These are phyloP conservation scores for Elysia crispata DNA, from an alignment of 2,888 invertebrate species.

Conservation along the genomic window DNA sequence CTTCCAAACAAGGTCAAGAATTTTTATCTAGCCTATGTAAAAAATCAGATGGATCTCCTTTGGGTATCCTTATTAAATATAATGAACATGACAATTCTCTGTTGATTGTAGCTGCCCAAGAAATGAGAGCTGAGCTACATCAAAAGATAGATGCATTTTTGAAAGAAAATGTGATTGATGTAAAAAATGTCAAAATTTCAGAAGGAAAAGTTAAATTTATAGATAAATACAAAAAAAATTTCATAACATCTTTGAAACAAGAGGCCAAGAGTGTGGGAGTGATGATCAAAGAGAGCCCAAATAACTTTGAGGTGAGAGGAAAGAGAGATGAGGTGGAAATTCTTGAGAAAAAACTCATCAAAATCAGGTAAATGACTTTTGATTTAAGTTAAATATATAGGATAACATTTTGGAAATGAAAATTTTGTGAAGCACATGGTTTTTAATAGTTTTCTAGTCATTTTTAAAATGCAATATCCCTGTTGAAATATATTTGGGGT, in stretches of 20 bases:
- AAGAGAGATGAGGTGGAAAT: conserved; percentile 24
- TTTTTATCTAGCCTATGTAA: conserved; percentile 28
- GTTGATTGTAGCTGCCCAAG: conserved; percentile 2
- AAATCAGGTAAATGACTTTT: too few species aligned
- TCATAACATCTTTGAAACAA: conserved; percentile 5
- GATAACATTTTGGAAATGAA: too few species aligned
- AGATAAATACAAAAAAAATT: conserved; percentile 9
- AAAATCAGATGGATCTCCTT: conserved; percentile 20
- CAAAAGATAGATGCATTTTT: neutral
- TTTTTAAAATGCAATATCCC: too few species aligned
- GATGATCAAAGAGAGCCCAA: neutral
- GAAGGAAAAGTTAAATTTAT: conserved; percentile 29
- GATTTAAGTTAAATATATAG: too few species aligned
- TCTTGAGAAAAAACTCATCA: neutral
- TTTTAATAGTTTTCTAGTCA: too few species aligned
- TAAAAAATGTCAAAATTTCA: conserved; percentile 16
- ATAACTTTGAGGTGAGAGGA: conserved; percentile 12
- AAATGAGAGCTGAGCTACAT: neutral
- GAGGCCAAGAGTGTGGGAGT: conserved; percentile 17
- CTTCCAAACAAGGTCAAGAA: conserved; percentile 24
- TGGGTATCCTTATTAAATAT: neutral
- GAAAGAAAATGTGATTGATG: conserved; percentile 13
- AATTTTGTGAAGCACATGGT: too few species aligned
- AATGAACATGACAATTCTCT: neutral
- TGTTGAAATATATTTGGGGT: too few species aligned